These are phyloP conservation scores for Eutolmus rufibarbis DNA, from an alignment of 2,888 invertebrate species.

Conservation along the genomic window DNA sequence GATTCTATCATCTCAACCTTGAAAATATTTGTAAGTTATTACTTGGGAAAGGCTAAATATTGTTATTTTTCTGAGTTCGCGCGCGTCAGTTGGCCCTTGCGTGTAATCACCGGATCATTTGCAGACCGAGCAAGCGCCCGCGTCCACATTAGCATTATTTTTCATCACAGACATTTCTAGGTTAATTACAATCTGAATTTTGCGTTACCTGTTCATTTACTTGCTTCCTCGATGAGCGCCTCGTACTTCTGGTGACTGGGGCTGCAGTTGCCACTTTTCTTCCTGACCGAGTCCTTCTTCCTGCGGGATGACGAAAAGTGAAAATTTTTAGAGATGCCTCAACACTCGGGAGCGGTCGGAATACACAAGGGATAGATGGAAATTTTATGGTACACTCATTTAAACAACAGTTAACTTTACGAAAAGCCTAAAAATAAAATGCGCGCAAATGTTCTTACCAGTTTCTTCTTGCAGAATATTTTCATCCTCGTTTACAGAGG, in stretches of 20 bases:
- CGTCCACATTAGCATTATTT: constrained; percentile 57
- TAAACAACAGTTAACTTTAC: neutral
- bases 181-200: constrained; percentile 54
- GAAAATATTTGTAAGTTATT: neutral
- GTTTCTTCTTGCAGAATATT: constrained; percentile 57
- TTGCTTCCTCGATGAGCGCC: constrained; percentile 57
- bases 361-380: neutral
- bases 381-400: neutral
- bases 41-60: neutral
- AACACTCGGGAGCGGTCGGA: neutral
- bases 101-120: constrained; percentile 60
- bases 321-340: neutral
- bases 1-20: neutral
- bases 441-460: constrained; percentile 52
- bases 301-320: constrained; percentile 55
- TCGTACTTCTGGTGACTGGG: constrained; percentile 54
- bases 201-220: constrained; percentile 60
- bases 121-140: constrained; percentile 65
- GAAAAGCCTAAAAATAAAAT: neutral
- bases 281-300: constrained; percentile 68
- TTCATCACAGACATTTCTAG: constrained; percentile 55
- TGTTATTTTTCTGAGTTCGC: neutral
- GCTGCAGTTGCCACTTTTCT: constrained; percentile 59
- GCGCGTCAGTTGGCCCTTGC: constrained; percentile 63
- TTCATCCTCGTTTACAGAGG: constrained; percentile 60